These are phyloP conservation scores for Lepus timidus DNA, from an alignment of 2,113 vertebrate genomes.

Conservation along the genomic window DNA sequence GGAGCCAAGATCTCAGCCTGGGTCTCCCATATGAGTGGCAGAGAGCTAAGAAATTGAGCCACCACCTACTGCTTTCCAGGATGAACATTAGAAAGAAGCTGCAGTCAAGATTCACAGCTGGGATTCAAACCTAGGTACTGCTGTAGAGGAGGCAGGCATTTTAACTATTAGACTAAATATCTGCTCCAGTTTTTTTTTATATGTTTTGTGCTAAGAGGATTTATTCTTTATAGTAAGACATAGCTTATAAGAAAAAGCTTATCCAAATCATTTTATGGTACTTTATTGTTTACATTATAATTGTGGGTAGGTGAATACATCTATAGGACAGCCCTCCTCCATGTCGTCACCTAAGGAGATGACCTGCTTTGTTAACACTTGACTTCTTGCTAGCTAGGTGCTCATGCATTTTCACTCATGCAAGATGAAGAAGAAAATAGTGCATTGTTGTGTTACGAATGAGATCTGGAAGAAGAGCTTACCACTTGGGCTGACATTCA, in stretches of 20 bases:
- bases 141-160: no score
- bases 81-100: no score
- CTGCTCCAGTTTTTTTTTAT: no score
- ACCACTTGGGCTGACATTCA: neutral
- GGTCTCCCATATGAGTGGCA: no score
- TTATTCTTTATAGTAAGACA: neutral
- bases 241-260: neutral
- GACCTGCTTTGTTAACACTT: neutral
- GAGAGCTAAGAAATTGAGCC: no score
- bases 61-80: no score
- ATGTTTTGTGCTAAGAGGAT: neutral
- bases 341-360: neutral
- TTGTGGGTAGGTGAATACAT: rapidly evolving
- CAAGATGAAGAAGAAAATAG: neutral
- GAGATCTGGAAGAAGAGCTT: neutral
- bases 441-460: neutral
- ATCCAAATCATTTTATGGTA: neutral
- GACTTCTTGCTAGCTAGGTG: neutral
- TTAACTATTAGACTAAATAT: no score
- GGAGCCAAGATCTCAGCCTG: no score
- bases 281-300: neutral
- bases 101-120: no score
- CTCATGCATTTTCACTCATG: neutral
- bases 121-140: no score
- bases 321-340: neutral